Evolutionary conservation across 2,797 vertebrate species (phyloP).

Genomic region (Zonotrichia albicollis): DNA sequence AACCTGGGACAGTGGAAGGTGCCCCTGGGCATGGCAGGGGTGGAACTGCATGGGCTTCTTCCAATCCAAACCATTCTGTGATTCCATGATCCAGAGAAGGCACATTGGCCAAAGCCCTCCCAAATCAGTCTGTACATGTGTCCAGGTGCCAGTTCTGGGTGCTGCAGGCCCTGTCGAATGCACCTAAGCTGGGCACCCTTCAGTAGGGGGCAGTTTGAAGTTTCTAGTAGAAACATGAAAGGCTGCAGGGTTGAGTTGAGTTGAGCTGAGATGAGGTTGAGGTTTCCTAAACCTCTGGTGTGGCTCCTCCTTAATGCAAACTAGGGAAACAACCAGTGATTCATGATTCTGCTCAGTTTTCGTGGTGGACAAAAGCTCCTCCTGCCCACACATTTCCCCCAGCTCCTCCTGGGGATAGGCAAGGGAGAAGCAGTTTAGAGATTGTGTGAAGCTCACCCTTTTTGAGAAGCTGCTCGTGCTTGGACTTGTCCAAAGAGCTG

Average conservation of each 20-base stretch:
- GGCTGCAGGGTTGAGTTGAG: neutral
- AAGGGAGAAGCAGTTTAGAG: neutral
- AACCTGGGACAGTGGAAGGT: neutral
- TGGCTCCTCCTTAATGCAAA: neutral
- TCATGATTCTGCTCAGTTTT: neutral
- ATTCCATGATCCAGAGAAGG: neutral
- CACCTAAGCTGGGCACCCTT: neutral
- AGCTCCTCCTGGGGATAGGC: neutral
- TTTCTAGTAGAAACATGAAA: neutral
- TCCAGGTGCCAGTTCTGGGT: neutral
- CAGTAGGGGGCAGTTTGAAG: neutral
- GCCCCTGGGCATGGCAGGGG: neutral
- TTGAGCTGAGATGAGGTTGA: neutral
- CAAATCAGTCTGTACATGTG: rapidly evolving
- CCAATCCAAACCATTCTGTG: neutral
- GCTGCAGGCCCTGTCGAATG: neutral
- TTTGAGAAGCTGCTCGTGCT: neutral
- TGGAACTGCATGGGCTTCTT: neutral
- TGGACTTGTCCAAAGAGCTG: neutral
- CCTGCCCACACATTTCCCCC: neutral
- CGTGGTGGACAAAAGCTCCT: neutral
- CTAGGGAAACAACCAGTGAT: neutral
- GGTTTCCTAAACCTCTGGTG: neutral
- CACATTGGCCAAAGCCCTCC: neutral
- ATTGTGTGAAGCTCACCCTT: neutral